Base-by-base conservation (phyloP, 2,888 invertebrate species). In the Protodeltote pygarga region DNA sequence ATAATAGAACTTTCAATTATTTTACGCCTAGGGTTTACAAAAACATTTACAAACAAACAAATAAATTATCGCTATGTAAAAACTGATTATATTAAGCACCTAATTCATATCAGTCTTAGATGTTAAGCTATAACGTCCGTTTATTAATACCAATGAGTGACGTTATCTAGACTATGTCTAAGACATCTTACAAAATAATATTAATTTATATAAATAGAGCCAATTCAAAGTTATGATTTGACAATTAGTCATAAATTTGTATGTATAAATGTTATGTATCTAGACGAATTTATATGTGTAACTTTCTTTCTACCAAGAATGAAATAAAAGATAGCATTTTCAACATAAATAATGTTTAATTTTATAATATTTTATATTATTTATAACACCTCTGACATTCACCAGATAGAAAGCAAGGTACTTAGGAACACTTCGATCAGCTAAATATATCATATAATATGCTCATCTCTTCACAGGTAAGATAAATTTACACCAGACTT, bases 21-120 rank as follows among this genome's bases (percentile, higher is more conserved):
- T 5, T 40, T 33, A 42, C 19, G 14, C 34, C 23, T 41, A 44
- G n/a, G 16, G 25, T 50, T 33, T 35, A 45, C 16, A 37, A 40
- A 59, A 33, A 35, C 38, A 41, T 45, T 41, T 47, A 58, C 45
- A 54, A 42, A 34, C 28, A 44, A 50, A 50, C 29, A 49, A 44
- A 48, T 33, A 52, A 59, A 46, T 41, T 44, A 67, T 16, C 31
- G 34, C 31, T 44, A 10, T 28, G 28, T 19, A 37, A 31, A 58
- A 57, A 69, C 54, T 58, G 59, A 64, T 63, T 51, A 60, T 49
- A 52, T 61, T 66, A 78, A 82, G 78, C 83, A 81, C 83, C 82
- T 75, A 75, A 75, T 60, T 77, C 62, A 65, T 63, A 76, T 83
- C 82, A 83, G 81, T 83, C 83, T 83, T 82, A 66, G 70, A 77